Evolutionary conservation across 2,888 invertebrate genomes (phyloP).

Genomic region (Invenusta paracnida): DNA sequence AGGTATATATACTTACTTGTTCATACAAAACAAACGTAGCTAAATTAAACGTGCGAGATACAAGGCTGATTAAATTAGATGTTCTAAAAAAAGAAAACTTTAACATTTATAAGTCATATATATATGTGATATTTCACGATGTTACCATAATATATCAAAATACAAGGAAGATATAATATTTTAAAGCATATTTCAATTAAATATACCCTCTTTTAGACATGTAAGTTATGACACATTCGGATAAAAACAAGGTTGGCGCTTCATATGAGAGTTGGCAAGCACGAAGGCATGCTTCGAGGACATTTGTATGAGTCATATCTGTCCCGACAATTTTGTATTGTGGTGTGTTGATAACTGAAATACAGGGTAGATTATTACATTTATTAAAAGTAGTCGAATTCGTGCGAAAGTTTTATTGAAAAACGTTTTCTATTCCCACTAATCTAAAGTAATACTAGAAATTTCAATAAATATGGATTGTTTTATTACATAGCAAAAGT

Average conservation of each 20-base stretch:
- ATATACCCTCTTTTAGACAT: constrained; percentile 54
- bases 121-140: too few species aligned
- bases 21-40: constrained; percentile 61
- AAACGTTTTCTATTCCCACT: too few species aligned
- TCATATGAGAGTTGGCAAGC: constrained; percentile 52
- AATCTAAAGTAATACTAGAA: too few species aligned
- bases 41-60: constrained; percentile 54
- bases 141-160: neutral
- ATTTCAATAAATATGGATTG: too few species aligned
- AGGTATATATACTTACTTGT: constrained; percentile 53
- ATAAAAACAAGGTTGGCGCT: constrained; percentile 59
- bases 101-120: too few species aligned
- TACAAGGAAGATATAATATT: neutral
- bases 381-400: too few species aligned
- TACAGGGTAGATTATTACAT: too few species aligned
- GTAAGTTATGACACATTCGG: constrained; percentile 62
- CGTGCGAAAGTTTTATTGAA: too few species aligned
- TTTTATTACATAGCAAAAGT: too few species aligned
- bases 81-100: constrained; percentile 22
- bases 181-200: neutral
- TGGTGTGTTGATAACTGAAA: constrained; percentile 47
- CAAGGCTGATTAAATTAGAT: constrained; percentile 29
- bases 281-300: constrained; percentile 52
- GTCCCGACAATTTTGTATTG: constrained; percentile 58
- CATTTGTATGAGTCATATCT: constrained; percentile 56